Conservation (phyloP, 2,888 invertebrate genomes). For the Stenodema calcarata region DNA sequence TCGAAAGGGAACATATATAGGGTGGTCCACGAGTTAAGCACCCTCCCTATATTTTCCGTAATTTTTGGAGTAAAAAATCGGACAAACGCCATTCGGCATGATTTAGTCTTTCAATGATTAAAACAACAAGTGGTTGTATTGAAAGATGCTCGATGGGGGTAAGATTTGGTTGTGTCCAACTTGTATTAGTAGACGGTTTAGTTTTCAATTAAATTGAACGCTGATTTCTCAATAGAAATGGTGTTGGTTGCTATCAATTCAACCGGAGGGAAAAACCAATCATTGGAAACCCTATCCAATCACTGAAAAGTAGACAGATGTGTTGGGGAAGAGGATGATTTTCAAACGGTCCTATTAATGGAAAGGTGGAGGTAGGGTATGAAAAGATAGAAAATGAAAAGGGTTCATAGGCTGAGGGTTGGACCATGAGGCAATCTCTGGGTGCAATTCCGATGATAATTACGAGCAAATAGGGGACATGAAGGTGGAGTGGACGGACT, state of each 20-base stretch:
- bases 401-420: not conserved
- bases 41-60: too few species aligned
- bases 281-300: not conserved
- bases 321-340: not conserved
- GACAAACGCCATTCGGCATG: too few species aligned
- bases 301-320: not conserved
- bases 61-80: too few species aligned
- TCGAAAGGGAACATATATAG: too few species aligned
- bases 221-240: not conserved
- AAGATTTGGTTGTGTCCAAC: too few species aligned
- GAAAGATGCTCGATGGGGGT: too few species aligned
- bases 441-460: not conserved
- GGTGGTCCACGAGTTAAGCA: too few species aligned
- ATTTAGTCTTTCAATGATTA: too few species aligned
- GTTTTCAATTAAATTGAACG: not conserved
- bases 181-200: not conserved
- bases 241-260: not conserved
- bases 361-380: not conserved
- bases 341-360: not conserved
- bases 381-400: too few species aligned
- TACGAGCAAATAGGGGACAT: not conserved
- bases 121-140: too few species aligned
- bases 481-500: not conserved
- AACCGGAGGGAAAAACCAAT: not conserved
- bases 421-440: not conserved